These are phyloP conservation scores for Drosophila neotestacea DNA, from an alignment of 2,888 invertebrate species.

Conservation along the genomic window DNA sequence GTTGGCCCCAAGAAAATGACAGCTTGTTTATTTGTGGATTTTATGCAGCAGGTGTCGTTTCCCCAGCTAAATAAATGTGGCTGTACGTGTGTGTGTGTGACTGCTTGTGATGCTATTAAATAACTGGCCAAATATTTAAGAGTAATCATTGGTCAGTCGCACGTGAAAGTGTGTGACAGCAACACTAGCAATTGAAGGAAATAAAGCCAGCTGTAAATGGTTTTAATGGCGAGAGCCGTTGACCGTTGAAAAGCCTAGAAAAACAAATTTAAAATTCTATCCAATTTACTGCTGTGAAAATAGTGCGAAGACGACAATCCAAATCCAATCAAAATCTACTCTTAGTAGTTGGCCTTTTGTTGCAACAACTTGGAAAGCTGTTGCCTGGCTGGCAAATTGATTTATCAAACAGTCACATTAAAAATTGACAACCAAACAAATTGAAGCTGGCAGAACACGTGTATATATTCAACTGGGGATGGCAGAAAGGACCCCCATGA, in stretches of 20 bases:
- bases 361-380: conserved; percentile 29
- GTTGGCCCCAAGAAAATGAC: conserved; percentile 46
- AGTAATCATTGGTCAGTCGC: conserved; percentile 50
- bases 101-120: conserved; percentile 47
- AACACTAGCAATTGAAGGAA: conserved; percentile 9
- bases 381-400: conserved; percentile 63
- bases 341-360: conserved; percentile 37
- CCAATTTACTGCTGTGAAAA: conserved; percentile 61
- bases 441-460: conserved; percentile 57
- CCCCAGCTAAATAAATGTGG: conserved; percentile 3
- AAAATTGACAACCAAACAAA: conserved; percentile 80
- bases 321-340: conserved; percentile 64
- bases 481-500: conserved; percentile 17
- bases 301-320: conserved; percentile 37
- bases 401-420: conserved; percentile 76
- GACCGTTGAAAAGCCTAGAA: conserved; percentile 8
- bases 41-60: conserved; percentile 48
- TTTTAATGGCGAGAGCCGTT: conserved; percentile 51
- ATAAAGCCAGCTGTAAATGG: conserved; percentile 47
- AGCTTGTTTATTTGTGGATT: conserved; percentile 59
- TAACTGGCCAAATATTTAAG: conserved; percentile 66
- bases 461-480: conserved; percentile 46
- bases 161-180: conserved; percentile 33
- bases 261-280: conserved; percentile 76
- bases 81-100: background rate